These are phyloP conservation scores for Zosterops lateralis DNA, from an alignment of 2,113 vertebrate genomes.

Conservation along the genomic window DNA sequence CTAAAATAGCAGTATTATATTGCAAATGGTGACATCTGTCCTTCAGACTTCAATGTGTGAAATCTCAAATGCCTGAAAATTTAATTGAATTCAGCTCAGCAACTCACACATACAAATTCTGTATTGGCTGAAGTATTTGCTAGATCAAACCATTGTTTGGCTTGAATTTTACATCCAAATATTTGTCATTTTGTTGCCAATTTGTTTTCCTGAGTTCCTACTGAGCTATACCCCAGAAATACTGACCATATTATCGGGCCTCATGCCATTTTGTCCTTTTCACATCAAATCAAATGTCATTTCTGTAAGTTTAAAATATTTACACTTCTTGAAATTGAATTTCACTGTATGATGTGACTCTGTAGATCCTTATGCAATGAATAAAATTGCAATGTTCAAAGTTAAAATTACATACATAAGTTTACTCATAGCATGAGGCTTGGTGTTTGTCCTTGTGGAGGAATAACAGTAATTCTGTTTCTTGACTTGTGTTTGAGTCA, in stretches of 20 bases:
- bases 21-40: neutral
- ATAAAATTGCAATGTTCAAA: neutral
- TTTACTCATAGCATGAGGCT: neutral
- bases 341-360: neutral
- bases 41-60: neutral
- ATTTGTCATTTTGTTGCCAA: conserved; percentile 20
- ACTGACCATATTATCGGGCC: neutral
- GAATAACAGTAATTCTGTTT: neutral
- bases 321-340: neutral
- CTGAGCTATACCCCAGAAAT: neutral
- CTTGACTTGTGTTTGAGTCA: neutral
- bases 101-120: neutral
- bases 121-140: neutral
- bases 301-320: neutral
- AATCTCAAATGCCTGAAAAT: neutral
- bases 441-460: neutral
- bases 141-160: conserved; percentile 4
- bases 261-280: neutral
- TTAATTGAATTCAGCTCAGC: conserved; percentile 15
- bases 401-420: neutral
- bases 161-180: conserved; percentile 14
- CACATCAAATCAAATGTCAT: neutral
- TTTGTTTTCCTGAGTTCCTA: neutral
- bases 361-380: neutral
- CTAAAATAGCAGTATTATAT: neutral